Evolutionary conservation across 2,888 invertebrate genomes (phyloP).

Genomic region (Oscheius sp.): DNA sequence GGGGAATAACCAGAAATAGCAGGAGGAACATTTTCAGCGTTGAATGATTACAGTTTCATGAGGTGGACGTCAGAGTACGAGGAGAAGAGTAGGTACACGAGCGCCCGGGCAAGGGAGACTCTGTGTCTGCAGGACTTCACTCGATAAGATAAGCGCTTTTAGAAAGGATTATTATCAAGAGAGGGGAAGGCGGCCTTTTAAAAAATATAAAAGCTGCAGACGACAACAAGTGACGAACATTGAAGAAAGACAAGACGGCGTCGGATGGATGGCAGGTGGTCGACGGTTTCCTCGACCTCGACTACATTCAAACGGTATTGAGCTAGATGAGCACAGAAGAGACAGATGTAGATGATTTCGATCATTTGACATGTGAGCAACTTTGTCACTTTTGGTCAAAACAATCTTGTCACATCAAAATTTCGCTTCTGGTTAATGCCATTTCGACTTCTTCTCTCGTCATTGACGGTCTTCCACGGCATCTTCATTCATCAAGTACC

Average conservation of each 20-base stretch:
- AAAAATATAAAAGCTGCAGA: background rate
- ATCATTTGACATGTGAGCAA: background rate
- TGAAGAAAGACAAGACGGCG: background rate
- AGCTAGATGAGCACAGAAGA: background rate
- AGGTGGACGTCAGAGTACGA: background rate
- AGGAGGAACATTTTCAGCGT: background rate
- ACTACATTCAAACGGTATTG: background rate
- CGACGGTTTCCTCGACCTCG: background rate
- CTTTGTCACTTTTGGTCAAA: background rate
- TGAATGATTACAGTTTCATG: constrained; percentile 6
- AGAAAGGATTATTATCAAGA: constrained; percentile 27
- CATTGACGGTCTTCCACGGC: too few species aligned
- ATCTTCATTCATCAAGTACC: too few species aligned
- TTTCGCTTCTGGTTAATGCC: too few species aligned
- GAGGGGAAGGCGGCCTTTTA: background rate
- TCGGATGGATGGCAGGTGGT: background rate
- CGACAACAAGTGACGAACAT: background rate
- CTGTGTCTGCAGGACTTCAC: constrained; percentile 17
- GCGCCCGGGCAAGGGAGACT: constrained; percentile 19
- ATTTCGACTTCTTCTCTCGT: too few species aligned
- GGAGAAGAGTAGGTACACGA: background rate
- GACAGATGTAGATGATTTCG: background rate
- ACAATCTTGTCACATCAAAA: background rate
- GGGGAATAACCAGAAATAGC: background rate
- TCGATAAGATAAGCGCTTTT: constrained; percentile 33